Evolutionary conservation across 1,140 invertebrate species (phyloP), one percentile per base, ranked within the genome.

Genomic region (Matsumurasca onukii): DNA sequence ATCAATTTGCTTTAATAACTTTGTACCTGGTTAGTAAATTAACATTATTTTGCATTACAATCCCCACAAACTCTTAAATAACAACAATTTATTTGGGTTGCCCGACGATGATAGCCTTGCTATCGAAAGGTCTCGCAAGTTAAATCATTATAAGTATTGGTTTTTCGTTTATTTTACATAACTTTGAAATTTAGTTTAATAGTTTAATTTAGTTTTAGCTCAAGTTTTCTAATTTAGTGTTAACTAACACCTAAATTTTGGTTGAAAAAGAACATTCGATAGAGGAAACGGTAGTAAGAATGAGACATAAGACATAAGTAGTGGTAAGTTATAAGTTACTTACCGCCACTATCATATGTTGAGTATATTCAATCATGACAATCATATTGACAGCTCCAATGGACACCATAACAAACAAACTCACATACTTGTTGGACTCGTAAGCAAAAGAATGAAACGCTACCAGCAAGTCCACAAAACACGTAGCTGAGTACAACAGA

Each of bases 321-420:
- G n/a, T n/a, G 9, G 39, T 45, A 45, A 45, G n/a, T 12, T 45
- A 45, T 20, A 20, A 51, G 2, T 27, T 59, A 59, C 55, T 59
- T 59, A 59, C 55, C 12, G 55, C 55, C 5, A 5, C 22, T 59
- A 24, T 59, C 55, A 59, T 27, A n/a, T 59, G 13, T 5, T 25
- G 22, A 9, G 55, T 59, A 27, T 22, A 59, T n/a, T 59, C 24
- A 5, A 59, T n/a, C 55, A 59, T 59, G 9, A 59, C 12, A 2
- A 29, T 22, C 25, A 29, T 59, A 2, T 22, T 27, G 5, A n/a
- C 5, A 27, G 25, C 13, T 9, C 22, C 55, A 12, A 24, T 22
- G 24, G 30, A 59, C 2, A 59, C 55, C 30, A 3, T 3, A 59
- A 13, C 2, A 29, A 29, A 13, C 25, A 59, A 59, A 27, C 12